Evolutionary conservation across 2,797 vertebrate genomes (phyloP).

Genomic region (Hydrocynus forskahlii): DNA sequence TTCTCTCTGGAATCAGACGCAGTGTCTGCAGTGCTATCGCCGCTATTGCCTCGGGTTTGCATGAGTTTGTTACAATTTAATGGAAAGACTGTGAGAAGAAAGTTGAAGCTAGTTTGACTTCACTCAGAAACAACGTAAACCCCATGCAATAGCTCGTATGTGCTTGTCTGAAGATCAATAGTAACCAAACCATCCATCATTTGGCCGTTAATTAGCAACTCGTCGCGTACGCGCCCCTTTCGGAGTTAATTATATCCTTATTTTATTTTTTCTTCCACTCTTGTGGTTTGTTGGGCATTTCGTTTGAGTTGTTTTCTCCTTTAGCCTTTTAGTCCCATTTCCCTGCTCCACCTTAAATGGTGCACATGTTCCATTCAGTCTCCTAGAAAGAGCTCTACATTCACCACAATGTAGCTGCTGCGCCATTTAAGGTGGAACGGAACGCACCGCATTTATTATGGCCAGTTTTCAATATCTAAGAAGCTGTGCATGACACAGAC

Average conservation of each 20-base stretch:
- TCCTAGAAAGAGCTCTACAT: no score
- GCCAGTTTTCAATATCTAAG: background rate
- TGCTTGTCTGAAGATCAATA: background rate
- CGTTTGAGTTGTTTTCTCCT: no score
- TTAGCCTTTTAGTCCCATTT: no score
- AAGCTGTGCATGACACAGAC: background rate
- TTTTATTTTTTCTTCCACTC: no score
- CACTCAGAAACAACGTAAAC: background rate
- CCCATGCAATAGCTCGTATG: background rate
- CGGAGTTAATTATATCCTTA: background rate
- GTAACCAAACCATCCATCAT: background rate
- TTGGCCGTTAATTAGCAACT: background rate
- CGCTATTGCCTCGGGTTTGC: no score
- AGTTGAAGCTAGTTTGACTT: background rate
- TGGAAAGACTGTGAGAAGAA: background rate
- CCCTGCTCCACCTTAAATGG: no score
- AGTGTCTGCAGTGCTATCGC: background rate
- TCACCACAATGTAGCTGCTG: no score
- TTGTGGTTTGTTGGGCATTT: no score
- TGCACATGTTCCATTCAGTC: no score
- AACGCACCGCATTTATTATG: background rate
- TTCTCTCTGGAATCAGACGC: background rate
- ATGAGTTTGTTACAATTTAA: background rate
- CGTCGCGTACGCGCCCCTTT: background rate
- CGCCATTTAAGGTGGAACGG: no score